Base-by-base conservation (phyloP, 2,113 vertebrate genomes). In the Chionis minor region DNA sequence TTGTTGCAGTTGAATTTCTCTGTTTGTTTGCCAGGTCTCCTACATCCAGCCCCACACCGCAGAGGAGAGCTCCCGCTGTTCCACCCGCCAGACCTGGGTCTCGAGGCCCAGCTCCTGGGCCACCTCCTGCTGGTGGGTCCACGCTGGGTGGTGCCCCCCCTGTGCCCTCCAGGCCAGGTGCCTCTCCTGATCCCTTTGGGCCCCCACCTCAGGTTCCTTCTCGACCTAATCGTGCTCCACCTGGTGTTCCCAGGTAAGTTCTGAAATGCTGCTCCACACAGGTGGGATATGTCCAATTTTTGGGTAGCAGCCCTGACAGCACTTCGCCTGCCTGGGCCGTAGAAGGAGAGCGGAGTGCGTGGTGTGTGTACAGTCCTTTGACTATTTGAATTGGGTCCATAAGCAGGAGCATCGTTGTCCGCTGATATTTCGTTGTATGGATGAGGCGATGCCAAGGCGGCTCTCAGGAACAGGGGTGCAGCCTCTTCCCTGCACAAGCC, bases 171-270 rank as follows among this genome's bases (percentile, higher is more conserved):
- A 99, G 99, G 95, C 99, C 99, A 6, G 99, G 99, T 91, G 99
- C 99, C 62, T 99, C 99, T 96, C 99, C 99, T 54, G 99, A 99
- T 95, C 99, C 99, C 40, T 99, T 99, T 16, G 98, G 99, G 21
- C 99, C 99, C 63, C 98, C 99, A 16, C 99, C 99, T 88, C 99
- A 99, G 79, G 99, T 99, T 97, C 99, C 99, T 94, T 99, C 99
- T 91, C 98, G 99, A 91, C 99, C 99, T 86, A 99, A 99, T 97
- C 99, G 99, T 3, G 99, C 99, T 47, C 99, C 99, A 79, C 99
- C 99, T 16, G 99, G 99, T 83, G 99, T 99, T 85, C 99, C 99
- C 95, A 99, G 99, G 99, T 99, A 98, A 99, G 99, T 98, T 17
- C 77, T 70, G 52, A 86, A n/a, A 14, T 0, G 1, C 51, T 40